Conservation (phyloP, 2,797 vertebrate species). For the Phoeniculus purpureus region DNA sequence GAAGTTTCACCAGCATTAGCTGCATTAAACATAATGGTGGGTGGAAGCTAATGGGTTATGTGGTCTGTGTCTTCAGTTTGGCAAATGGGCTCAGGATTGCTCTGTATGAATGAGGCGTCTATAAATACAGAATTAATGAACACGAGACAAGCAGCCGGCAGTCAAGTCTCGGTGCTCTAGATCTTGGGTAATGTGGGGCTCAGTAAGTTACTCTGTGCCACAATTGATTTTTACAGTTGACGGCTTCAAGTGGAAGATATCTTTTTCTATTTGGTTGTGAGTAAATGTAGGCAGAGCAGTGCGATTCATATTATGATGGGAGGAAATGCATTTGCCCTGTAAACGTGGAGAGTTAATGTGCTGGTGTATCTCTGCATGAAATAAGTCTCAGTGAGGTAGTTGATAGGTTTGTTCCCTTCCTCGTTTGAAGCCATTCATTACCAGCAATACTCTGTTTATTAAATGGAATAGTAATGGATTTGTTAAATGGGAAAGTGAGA, state of each 20-base stretch:
- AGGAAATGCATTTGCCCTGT: background rate
- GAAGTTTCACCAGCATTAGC: background rate
- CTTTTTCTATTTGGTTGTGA: background rate
- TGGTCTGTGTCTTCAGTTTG: background rate
- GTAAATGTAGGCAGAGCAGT: background rate
- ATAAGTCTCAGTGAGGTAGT: background rate
- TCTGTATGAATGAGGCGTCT: background rate
- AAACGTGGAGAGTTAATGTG: background rate
- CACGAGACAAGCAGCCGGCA: background rate
- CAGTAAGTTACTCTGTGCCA: background rate
- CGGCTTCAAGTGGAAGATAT: background rate
- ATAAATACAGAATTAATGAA: background rate
- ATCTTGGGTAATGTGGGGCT: background rate
- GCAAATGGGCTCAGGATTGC: background rate
- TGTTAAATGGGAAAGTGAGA: background rate
- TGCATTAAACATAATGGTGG: accelerated
- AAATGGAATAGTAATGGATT: background rate
- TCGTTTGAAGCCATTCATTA: background rate
- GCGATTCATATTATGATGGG: background rate
- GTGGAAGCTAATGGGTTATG: background rate
- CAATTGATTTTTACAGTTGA: background rate
- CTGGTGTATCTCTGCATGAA: background rate
- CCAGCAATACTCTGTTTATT: background rate
- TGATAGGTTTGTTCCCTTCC: background rate
- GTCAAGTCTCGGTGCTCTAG: background rate